Conservation (phyloP, 2,113 vertebrate species). For the Nymphicus hollandicus region DNA sequence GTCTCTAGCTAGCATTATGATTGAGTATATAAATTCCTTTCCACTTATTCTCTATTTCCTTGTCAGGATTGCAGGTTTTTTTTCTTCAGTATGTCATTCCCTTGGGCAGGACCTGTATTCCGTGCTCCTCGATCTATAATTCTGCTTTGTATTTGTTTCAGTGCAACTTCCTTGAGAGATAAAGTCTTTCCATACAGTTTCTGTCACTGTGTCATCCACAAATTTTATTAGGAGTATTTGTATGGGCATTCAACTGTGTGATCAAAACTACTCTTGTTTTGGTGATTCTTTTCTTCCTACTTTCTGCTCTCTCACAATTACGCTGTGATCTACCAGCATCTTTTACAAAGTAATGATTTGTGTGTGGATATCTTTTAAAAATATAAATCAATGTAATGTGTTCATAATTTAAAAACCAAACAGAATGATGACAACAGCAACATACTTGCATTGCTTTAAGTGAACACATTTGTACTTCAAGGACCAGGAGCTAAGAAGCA, state of each 20-base stretch:
- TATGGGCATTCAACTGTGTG: neutral
- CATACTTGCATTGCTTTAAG: neutral
- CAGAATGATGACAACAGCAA: neutral
- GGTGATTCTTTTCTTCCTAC: neutral
- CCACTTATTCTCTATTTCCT: neutral
- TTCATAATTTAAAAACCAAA: neutral
- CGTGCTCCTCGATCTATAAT: accelerated
- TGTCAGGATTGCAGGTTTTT: neutral
- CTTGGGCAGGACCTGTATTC: neutral
- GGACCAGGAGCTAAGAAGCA: neutral
- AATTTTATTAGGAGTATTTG: neutral
- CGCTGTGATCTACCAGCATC: too few species aligned
- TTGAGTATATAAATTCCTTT: neutral
- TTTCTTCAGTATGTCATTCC: neutral
- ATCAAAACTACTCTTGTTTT: neutral
- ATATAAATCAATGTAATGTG: too few species aligned
- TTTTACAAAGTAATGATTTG: neutral
- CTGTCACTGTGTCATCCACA: neutral
- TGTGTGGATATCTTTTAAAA: neutral
- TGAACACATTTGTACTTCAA: neutral
- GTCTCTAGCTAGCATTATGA: neutral
- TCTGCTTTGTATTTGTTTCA: neutral
- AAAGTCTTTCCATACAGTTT: neutral
- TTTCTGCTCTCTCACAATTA: neutral
- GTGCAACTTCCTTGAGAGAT: neutral